phyloP scores from a whole-genome alignment of 2,797 vertebrate genomes.

The Crax fasciolata region DNA sequence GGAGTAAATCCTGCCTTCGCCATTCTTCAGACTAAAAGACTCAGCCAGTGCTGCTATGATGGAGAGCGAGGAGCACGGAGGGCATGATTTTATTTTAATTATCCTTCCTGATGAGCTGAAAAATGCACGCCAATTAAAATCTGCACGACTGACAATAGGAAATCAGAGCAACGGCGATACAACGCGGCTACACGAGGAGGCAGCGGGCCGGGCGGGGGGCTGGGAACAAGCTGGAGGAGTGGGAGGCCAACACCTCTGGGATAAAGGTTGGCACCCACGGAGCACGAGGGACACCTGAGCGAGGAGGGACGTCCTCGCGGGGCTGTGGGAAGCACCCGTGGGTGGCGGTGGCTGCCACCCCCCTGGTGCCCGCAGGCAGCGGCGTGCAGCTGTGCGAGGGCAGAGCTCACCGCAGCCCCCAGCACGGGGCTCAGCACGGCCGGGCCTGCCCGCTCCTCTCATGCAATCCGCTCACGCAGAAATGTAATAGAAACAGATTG shows the following conservation, averaged over 20 bases:
- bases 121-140: slow-evolving; percentile 50
- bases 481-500: background rate
- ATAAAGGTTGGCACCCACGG: background rate
- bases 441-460: background rate
- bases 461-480: background rate
- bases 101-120: slow-evolving; percentile 50
- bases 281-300: background rate
- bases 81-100: slow-evolving; percentile 44
- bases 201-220: background rate
- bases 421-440: accelerated
- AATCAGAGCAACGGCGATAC: background rate
- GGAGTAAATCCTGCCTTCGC: background rate
- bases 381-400: background rate
- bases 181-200: background rate
- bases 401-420: background rate
- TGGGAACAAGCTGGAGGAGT: background rate
- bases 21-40: background rate
- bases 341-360: background rate
- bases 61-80: background rate
- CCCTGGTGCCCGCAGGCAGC: accelerated
- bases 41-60: background rate
- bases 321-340: background rate
- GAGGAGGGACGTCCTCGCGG: background rate
- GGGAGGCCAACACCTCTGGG: background rate
- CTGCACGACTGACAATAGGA: background rate